These are phyloP conservation scores for Formica exsecta DNA, from an alignment of 1,140 invertebrate genomes.

Conservation along the genomic window DNA sequence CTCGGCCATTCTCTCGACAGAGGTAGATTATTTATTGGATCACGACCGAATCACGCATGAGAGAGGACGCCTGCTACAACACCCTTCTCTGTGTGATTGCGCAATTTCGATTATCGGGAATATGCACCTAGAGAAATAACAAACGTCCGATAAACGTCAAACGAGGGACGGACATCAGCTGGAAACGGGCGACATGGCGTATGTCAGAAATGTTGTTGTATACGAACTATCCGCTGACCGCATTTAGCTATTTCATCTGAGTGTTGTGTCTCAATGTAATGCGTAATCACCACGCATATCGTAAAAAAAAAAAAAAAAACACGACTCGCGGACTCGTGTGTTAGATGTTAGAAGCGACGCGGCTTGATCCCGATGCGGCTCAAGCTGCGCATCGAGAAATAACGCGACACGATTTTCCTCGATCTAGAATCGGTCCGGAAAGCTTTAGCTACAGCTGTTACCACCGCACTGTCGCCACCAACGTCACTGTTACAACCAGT, in stretches of 20 bases:
- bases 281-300: neutral
- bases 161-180: constrained; percentile 36
- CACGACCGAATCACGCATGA: constrained; percentile 52
- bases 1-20: constrained; percentile 78
- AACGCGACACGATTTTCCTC: neutral
- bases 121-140: neutral
- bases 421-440: neutral
- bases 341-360: neutral
- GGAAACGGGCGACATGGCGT: constrained; percentile 46
- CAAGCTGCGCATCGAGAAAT: neutral
- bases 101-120: constrained; percentile 71
- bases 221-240: neutral
- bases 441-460: constrained; percentile 34
- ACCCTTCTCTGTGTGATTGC: constrained; percentile 52
- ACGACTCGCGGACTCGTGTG: neutral
- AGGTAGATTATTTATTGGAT: constrained; percentile 43
- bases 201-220: neutral
- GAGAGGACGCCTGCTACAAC: constrained; percentile 3
- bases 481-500: too few species aligned
- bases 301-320: neutral
- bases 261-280: neutral
- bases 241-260: constrained; percentile 4
- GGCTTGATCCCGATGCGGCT: neutral
- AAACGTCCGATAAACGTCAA: constrained; percentile 2
- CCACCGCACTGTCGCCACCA: constrained; percentile 29